Evolutionary conservation across 1,140 invertebrate species (phyloP).

Genomic region (Lordiphosa collinella): DNA sequence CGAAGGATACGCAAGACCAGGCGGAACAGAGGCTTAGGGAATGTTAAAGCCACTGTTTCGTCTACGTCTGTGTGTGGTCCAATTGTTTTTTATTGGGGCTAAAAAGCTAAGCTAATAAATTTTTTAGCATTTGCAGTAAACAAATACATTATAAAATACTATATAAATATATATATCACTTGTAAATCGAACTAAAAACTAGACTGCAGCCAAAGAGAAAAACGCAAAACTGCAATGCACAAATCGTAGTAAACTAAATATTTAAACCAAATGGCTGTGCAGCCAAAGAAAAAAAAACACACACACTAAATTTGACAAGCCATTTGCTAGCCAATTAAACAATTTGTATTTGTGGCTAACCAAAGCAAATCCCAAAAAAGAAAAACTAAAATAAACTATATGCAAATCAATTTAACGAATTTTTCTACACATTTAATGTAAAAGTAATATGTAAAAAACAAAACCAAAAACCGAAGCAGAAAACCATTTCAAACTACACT

Average conservation of each 20-base stretch:
- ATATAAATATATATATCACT: conserved; percentile 41
- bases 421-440: conserved; percentile 76
- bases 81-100: conserved; percentile 30
- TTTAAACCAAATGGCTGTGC: conserved; percentile 45
- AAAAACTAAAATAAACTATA: conserved; percentile 40
- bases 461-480: conserved; percentile 17
- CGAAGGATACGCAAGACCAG: conserved; percentile 60
- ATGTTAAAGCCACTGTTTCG: conserved; percentile 10
- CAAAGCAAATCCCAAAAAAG: neutral
- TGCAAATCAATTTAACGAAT: conserved; percentile 77
- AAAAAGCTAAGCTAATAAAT: conserved; percentile 48
- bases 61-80: conserved; percentile 1
- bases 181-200: conserved; percentile 60
- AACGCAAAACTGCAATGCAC: conserved; percentile 60
- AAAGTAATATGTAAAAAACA: conserved; percentile 32
- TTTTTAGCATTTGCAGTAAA: conserved; percentile 72
- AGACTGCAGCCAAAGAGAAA: conserved; percentile 67
- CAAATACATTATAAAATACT: conserved; percentile 30
- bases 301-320: conserved; percentile 42
- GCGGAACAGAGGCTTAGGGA: conserved; percentile 4
- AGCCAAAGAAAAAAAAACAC: conserved; percentile 22
- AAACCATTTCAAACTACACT: conserved; percentile 30
- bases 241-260: conserved; percentile 60
- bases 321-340: conserved; percentile 43
- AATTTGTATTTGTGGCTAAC: conserved; percentile 58